Base-by-base conservation (phyloP, 2,888 invertebrate genomes). In the Agonum fuliginosum region DNA sequence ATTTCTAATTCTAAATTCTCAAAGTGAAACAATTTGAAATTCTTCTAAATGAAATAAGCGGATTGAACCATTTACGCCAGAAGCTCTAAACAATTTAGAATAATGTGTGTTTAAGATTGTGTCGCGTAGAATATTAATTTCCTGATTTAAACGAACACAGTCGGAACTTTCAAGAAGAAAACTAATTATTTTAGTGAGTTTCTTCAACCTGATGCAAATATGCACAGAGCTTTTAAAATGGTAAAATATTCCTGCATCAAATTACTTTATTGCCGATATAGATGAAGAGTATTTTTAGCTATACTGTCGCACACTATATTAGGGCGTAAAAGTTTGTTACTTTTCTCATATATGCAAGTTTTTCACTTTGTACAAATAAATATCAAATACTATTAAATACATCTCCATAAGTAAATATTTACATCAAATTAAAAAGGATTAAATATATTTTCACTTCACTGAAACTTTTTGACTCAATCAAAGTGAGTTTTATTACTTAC, bases 181-280 rank as follows among this genome's bases (percentile, higher is more conserved):
- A 54, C 54, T 24, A 54, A 54, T 54, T 54, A 54, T 54, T 54
- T 54, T 54, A 54, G 24, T 54, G 54, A 54, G 54, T 22, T 54
- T 54, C 54, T 54, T 54, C 24, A 4, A 22, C 22, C 24, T 24
- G 37, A 12, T n/a, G 54, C 51, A 54, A 54, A 54, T 27, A 54
- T 54, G n/a, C 24, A 3, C 22, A 54, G 24, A 20, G 54, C 20
- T 24, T 12, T 37, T 37, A n/a, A 24, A 54, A 54, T n/a, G n/a
- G n/a, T n/a, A n/a, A 12, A 54, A 54, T 54, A 24, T 24, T 22
- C 54, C 8, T 22, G 54, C 37, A 12, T 6, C 12, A 37, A 37
- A 37, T 10, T n/a, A n/a, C n/a, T n/a, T 19, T 48, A 48, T 48
- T 20, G 48, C 48, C 22, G 20, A 54, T 54, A 24, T n/a, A n/a